Conservation (phyloP, 2,113 vertebrate species). For the Eulacestoma nigropectus region DNA sequence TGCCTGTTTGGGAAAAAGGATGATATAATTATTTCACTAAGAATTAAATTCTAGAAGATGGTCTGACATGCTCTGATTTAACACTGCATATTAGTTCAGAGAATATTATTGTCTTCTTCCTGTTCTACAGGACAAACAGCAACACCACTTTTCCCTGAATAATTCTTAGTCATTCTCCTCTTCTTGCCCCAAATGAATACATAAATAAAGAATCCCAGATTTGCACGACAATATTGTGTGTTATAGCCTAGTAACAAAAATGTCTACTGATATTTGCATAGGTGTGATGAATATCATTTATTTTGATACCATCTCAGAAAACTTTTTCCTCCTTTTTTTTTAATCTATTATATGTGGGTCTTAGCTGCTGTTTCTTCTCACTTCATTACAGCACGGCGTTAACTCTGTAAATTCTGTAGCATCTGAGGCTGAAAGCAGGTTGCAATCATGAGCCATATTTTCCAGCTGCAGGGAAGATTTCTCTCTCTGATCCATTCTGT, state of each 20-base stretch:
- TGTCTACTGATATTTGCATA: background rate
- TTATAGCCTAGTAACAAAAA: background rate
- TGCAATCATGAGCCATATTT: background rate
- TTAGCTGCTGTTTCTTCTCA: background rate
- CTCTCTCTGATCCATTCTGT: background rate
- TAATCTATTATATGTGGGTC: background rate
- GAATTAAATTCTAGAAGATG: constrained; percentile 9
- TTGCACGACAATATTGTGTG: background rate
- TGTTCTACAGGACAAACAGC: background rate
- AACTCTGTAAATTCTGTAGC: background rate
- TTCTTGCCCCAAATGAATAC: background rate
- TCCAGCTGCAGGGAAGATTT: background rate
- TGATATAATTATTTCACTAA: constrained; percentile 45
- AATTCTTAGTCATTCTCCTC: background rate
- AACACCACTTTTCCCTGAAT: background rate
- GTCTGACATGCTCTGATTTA: constrained; percentile 22
- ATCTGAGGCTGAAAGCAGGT: background rate
- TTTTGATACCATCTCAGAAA: background rate
- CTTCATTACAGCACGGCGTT: background rate
- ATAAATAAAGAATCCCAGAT: background rate
- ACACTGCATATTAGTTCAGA: background rate
- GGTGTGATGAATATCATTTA: background rate
- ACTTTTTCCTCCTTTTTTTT: rapidly evolving
- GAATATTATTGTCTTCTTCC: background rate
- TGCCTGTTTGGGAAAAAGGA: constrained; percentile 36